Percentiles rank a stretch among this genome's conserved stretches.
Conservation (phyloP, 2,888 invertebrate species). For the Brenthis ino region DNA sequence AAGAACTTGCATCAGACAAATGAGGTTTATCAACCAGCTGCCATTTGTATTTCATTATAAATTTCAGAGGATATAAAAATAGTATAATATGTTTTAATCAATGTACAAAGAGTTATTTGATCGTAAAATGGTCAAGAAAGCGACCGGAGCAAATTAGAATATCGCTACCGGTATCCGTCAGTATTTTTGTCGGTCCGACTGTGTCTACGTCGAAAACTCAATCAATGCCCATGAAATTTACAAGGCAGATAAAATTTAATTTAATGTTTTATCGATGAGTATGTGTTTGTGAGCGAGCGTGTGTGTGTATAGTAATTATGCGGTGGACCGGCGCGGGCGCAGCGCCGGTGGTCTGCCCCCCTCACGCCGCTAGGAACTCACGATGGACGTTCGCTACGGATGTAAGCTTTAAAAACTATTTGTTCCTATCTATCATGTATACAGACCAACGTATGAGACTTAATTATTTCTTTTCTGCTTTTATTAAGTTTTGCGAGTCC, state of each 20-base stretch:
- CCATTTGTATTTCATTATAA: slow-evolving; percentile 19
- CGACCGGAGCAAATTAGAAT: slow-evolving; percentile 61
- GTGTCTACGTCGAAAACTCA: slow-evolving; percentile 63
- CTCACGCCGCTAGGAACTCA: slow-evolving; percentile 49
- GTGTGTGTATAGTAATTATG: slow-evolving; percentile 79
- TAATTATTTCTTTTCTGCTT: slow-evolving; percentile 12
- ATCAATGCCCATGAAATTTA: slow-evolving; percentile 75
- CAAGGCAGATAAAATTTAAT: slow-evolving; percentile 78
- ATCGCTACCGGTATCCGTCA: slow-evolving; percentile 59
- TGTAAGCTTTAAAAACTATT: slow-evolving; percentile 37
- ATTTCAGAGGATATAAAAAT: slow-evolving; percentile 30
- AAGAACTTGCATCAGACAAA: slow-evolving; percentile 17
- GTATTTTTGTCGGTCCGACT: slow-evolving; percentile 43
- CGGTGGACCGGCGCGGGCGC: slow-evolving; percentile 74
- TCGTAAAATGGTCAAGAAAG: slow-evolving; percentile 51
- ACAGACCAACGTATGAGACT: slow-evolving; percentile 14
- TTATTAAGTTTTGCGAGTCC: slow-evolving; percentile 12
- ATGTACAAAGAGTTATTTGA: slow-evolving; percentile 46
- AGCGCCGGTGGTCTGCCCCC: slow-evolving; percentile 75
- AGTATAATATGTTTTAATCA: slow-evolving; percentile 51
- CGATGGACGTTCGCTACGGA: slow-evolving; percentile 38
- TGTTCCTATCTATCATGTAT: slow-evolving; percentile 32
- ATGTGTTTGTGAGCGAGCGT: slow-evolving; percentile 56
- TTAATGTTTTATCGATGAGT: slow-evolving; percentile 73
- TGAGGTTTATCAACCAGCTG: slow-evolving; percentile 20